Conservation (phyloP, 2,113 vertebrate genomes). For the Campylomormyrus numenius region DNA sequence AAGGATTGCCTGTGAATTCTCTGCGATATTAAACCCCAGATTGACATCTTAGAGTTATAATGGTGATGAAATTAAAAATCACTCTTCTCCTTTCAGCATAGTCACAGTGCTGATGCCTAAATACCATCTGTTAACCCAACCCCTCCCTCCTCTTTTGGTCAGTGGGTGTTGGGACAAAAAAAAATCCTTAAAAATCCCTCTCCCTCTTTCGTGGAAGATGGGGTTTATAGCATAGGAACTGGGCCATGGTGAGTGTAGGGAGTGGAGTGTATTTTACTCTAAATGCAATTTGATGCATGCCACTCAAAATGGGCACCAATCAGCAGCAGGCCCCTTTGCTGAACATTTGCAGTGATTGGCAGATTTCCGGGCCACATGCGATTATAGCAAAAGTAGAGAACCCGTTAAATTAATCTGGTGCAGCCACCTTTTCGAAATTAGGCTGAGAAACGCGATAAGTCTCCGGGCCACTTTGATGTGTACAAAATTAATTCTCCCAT, state of each 20-base stretch:
- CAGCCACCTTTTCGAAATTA: conserved; percentile 1
- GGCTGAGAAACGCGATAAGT: not conserved
- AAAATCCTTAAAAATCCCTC: not conserved
- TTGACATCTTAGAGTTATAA: conserved; percentile 2
- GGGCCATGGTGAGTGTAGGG: not conserved
- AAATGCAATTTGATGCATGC: not conserved
- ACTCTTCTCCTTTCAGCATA: not conserved
- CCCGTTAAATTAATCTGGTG: not conserved
- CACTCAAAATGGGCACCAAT: not conserved
- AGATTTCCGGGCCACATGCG: not conserved
- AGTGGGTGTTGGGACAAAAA: not conserved
- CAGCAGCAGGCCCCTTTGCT: not conserved
- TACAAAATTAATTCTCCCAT: not conserved
- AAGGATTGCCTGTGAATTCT: not conserved
- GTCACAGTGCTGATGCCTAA: not conserved
- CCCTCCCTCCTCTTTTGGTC: not conserved
- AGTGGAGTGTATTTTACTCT: not conserved
- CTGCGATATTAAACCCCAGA: not conserved
- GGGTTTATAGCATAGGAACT: not conserved
- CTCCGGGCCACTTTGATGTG: not conserved
- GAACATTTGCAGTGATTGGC: not conserved
- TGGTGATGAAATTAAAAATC: conserved; percentile 14
- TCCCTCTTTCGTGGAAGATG: not conserved
- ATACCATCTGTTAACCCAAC: conserved; percentile 17
- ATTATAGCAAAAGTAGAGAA: not conserved